A percentile compares a stretch with the other conserved stretches of the same genome.
Evolutionary conservation across 1,140 invertebrate genomes (phyloP).

Genomic region (Danaus plexippus): DNA sequence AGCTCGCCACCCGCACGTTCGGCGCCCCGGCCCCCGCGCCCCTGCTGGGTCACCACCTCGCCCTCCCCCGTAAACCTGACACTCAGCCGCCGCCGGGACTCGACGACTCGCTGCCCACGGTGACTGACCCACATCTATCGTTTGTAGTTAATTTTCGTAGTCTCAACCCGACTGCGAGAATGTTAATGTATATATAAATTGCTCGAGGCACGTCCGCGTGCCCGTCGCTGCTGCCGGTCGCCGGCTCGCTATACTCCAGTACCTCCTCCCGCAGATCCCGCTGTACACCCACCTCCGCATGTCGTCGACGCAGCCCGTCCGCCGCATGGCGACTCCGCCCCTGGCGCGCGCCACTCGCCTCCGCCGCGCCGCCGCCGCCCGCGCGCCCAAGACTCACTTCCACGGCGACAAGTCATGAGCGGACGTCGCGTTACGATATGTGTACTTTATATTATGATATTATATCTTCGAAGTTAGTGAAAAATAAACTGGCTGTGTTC

Average conservation of each 20-base stretch:
- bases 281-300: conserved; percentile 73
- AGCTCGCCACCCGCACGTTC: conserved; percentile 53
- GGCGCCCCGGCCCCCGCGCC: conserved; percentile 59
- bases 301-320: conserved; percentile 59
- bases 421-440: no score
- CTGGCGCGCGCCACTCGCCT: conserved; percentile 55
- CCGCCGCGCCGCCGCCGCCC: conserved; percentile 20
- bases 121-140: conserved; percentile 13
- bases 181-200: neutral
- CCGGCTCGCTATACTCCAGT: neutral
- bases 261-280: conserved; percentile 62
- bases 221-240: no score
- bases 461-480: no score
- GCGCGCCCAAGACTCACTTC: conserved; percentile 15
- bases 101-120: conserved; percentile 66
- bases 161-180: neutral
- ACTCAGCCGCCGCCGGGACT: conserved; percentile 51
- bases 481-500: no score
- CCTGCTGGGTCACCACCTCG: conserved; percentile 63
- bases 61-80: conserved; percentile 50
- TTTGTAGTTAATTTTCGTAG: neutral
- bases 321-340: conserved; percentile 62
- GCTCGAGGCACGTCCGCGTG: no score
- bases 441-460: no score
- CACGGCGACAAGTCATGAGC: neutral